Base-by-base conservation (phyloP, 2,888 invertebrate species). In the Lydus trimaculatus region DNA sequence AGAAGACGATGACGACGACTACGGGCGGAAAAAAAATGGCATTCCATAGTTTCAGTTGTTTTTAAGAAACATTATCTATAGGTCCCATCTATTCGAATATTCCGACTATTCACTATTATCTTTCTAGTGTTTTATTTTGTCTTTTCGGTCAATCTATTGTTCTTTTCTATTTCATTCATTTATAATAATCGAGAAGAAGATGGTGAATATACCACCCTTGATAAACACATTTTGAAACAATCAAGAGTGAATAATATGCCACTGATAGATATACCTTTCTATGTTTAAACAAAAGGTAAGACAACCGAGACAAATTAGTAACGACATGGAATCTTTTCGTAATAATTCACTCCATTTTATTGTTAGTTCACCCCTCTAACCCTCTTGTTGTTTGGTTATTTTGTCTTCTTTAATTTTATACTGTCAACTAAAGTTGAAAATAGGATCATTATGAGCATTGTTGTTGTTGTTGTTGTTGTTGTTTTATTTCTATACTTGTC, bases 251-350 rank as follows among this genome's bases (percentile, higher is more conserved):
- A 48, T 20, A 20, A 48, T 78, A 80, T 80, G 83, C 83, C 82
- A 81, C 82, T 76, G 82, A 74, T 61, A 81, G 79, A 52, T 15
- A 25, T 13, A 48, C n/a, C 7, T 17, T 7, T 31, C 36, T 36
- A 36, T 36, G 43, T 43, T 23, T 2, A 25, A 25, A 52, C 23
- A 52, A 23, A 52, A 23, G 23, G 80, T 83, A 83, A 81, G 82
- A 79, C 78, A 76, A 81, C 74, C 81, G 80, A 81, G 80, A 81
- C 83, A 84, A 83, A 84, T 84, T 84, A 84, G 84, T 82, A 80
- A 82, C 78, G 82, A 83, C 84, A 83, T 79, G 80, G 75, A 79
- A 80, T 79, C 77, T 79, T 80, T 80, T 78, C 17, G 78, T 79
- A 80, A 84, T 84, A 84, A 83, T 82, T 84, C 83, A 84, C 83